Evolutionary conservation across 2,888 invertebrate genomes (phyloP), one percentile per base, ranked within the genome.

Genomic region (Lasioglossum zephyrum): DNA sequence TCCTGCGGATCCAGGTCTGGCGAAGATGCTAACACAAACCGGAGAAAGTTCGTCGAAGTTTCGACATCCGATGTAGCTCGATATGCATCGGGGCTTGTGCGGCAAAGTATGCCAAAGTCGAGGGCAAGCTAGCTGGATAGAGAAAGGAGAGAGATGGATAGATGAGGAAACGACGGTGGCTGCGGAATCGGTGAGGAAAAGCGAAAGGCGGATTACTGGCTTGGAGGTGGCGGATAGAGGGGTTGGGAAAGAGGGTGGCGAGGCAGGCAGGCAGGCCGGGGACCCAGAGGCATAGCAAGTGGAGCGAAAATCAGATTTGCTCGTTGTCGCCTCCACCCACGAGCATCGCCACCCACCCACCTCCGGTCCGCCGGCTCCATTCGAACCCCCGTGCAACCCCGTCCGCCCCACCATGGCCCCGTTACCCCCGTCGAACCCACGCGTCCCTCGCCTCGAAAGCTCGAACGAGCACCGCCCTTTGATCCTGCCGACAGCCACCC

Each of bases 231-330:
- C 74, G 18, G 41, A 39, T 70, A 78, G 41, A 73, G 72, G 76
- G 79, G 80, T 57, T 57, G 57, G 57, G 84, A 41, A 70, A 53
- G 41, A 13, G 70, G 76, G 60, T 41, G 73, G 79, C 66, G 41
- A 39, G 73, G 72, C 73, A 76, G 81, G 70, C 82, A 69, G 82
- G 86, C 60, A 76, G 86, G 31, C 6, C 66, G 80, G 84, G 86
- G 86, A 91, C 78, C 88, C 90, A 91, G 90, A 91, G 89, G 91
- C 90, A 92, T 89, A 90, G 93, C 93, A 92, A 94, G 94, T 93
- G 93, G 92, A 94, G 93, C 93, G 94, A 94, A 94, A 95, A 94
- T 94, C 94, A 94, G 94, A 95, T 95, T 95, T 95, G 91, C 94
- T 93, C 94, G 94, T 94, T 95, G 94, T 94, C 94, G 94, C 94